Base-by-base conservation (phyloP, 2,888 invertebrate species). In the Acleris sparsana region DNA sequence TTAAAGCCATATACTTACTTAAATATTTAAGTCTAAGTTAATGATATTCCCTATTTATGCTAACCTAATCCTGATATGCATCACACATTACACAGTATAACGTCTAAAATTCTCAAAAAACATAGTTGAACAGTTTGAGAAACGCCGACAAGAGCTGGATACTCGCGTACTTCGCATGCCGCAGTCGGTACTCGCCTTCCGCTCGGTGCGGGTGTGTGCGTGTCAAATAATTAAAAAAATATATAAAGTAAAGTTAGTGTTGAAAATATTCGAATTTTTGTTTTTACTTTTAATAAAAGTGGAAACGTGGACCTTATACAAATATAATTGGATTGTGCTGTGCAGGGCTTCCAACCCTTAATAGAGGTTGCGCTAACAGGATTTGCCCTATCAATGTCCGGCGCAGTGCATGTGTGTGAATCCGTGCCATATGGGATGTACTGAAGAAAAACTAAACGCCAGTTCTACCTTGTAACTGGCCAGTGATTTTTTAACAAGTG, bases 141-240 rank as follows among this genome's bases (percentile, higher is more conserved):
- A 75, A 59, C 88, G 72, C 71, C 79, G 76, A 72, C 72, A 75
- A 79, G 76, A 79, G 79, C 80, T 77, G 76, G 79, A 75, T 77
- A 80, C 83, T 84, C 83, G 84, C 80, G 73, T 69, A 71, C 73
- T 72, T 72, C 70, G 76, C 76, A 53, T 62, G 78, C 82, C 83
- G 80, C 77, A 78, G 79, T 87, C 83, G 73, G 78, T 77, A 76
- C 75, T 77, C 72, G 78, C 74, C 77, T 63, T 72, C 70, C 78
- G 72, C 62, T 69, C 73, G 71, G 84, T 55, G 69, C 80, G 82
- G 85, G 78, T 72, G 87, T 79, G 77, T 75, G 73, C 71, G 56
- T 53, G 39, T 16, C 57, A 33, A 25, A 57, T 39, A 63, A 51
- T 56, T 55, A 56, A 66, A 53, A 69, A 18, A 52, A 51, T 62